phyloP scores from a whole-genome alignment of 2,113 vertebrate genomes.

The Pomatorhinus ruficollis region DNA sequence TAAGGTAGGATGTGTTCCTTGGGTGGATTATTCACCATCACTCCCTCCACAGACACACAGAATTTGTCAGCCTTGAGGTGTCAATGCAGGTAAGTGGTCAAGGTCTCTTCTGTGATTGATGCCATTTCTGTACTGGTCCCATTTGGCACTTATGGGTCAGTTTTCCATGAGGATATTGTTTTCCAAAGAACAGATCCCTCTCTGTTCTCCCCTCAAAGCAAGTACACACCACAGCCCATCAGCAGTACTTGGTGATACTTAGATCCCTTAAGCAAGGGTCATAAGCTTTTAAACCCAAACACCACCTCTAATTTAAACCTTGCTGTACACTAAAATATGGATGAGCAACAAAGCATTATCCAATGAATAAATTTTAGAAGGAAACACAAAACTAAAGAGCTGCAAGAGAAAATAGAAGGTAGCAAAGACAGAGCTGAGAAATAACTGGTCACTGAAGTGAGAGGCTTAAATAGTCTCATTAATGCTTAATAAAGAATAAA shows the following conservation, averaged over 20 bases:
- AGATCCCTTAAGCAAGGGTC: neutral
- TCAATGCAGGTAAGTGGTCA: neutral
- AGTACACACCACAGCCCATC: rapidly evolving
- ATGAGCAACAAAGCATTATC: neutral
- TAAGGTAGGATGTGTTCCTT: neutral
- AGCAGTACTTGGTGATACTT: neutral
- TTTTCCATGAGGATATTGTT: neutral
- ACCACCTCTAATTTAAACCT: neutral
- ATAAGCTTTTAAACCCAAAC: neutral
- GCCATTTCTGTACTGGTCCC: neutral
- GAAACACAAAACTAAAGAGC: neutral
- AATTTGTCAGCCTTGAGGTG: neutral
- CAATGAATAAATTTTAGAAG: neutral
- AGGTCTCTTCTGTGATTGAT: neutral
- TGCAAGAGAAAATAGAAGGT: neutral
- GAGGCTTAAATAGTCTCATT: neutral
- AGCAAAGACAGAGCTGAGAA: neutral
- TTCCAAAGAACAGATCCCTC: neutral
- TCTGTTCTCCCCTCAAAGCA: neutral
- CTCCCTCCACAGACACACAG: neutral
- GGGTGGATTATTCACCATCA: neutral
- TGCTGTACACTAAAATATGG: neutral
- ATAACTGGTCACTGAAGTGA: neutral
- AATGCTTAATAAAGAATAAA: neutral
- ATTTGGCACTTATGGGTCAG: neutral